Evolutionary conservation across 1,140 invertebrate genomes (phyloP).

Genomic region (Nixonia krombeini): DNA sequence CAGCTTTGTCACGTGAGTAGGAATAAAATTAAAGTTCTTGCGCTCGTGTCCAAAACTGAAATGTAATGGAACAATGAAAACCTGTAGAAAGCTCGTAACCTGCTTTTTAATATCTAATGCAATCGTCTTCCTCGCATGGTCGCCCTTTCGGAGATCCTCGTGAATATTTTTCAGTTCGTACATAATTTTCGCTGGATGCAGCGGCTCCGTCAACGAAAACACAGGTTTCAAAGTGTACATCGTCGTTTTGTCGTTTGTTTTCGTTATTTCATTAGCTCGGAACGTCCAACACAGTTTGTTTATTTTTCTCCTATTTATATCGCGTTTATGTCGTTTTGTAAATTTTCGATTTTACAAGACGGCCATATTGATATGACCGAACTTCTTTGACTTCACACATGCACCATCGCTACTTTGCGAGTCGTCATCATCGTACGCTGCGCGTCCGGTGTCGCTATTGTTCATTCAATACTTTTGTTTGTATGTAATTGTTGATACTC

Average conservation of each 20-base stretch:
- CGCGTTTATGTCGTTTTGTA: slow-evolving; percentile 22
- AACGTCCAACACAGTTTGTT: background rate
- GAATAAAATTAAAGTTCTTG: slow-evolving; percentile 33
- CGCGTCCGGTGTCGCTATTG: too few species aligned
- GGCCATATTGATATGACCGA: slow-evolving; percentile 46
- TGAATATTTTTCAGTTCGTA: slow-evolving; percentile 77
- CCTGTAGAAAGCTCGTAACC: slow-evolving; percentile 81
- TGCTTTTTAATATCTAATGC: slow-evolving; percentile 75
- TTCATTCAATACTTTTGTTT: too few species aligned
- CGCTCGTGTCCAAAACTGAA: slow-evolving; percentile 52
- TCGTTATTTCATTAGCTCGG: slow-evolving; percentile 20
- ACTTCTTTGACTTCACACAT: slow-evolving; percentile 17
- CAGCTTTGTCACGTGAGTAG: slow-evolving; percentile 25
- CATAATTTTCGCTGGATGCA: slow-evolving; percentile 74
- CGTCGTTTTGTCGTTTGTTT: slow-evolving; percentile 59
- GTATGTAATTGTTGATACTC: too few species aligned
- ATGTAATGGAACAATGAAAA: slow-evolving; percentile 68
- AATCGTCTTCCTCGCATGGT: slow-evolving; percentile 64
- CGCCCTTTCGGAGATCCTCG: slow-evolving; percentile 58
- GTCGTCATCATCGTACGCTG: too few species aligned
- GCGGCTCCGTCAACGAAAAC: slow-evolving; percentile 65
- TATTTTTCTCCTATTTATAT: slow-evolving; percentile 1
- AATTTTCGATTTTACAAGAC: slow-evolving; percentile 45
- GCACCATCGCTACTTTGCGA: background rate
- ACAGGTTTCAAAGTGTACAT: slow-evolving; percentile 75